Conservation (phyloP, 2,113 vertebrate species). For the Chloropsis cyanopogon region DNA sequence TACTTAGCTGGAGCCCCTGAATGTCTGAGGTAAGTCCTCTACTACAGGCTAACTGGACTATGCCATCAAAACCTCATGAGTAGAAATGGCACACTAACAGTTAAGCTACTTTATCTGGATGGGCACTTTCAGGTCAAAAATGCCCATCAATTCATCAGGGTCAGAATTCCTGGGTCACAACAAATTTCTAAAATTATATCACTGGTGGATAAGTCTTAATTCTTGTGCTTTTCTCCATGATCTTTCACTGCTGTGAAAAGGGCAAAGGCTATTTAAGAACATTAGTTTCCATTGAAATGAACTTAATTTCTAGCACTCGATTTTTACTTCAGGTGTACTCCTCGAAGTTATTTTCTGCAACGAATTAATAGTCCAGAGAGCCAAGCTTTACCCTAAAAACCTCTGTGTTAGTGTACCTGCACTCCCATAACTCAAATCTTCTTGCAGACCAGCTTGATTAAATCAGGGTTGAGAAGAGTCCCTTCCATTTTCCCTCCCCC, state of each 20-base stretch:
- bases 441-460: neutral
- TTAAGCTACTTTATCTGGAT: neutral
- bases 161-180: neutral
- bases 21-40: neutral
- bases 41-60: neutral
- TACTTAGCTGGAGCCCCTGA: neutral
- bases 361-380: neutral
- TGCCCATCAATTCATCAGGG: neutral
- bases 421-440: neutral
- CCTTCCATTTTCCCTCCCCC: neutral
- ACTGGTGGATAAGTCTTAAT: neutral
- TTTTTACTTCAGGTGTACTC: neutral
- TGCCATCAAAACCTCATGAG: neutral
- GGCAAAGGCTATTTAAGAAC: neutral
- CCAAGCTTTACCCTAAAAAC: neutral
- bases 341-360: neutral
- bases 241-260: neutral
- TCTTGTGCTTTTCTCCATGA: neutral
- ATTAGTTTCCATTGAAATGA: neutral
- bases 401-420: neutral
- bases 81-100: neutral
- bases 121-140: neutral
- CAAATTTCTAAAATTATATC: neutral
- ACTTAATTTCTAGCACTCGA: neutral
- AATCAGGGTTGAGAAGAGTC: neutral